Percentiles rank a stretch among this genome's conserved stretches.
These are phyloP conservation scores for Sebastiscus albofasciatus DNA, from an alignment of 2,797 vertebrate genomes.

Conservation along the genomic window DNA sequence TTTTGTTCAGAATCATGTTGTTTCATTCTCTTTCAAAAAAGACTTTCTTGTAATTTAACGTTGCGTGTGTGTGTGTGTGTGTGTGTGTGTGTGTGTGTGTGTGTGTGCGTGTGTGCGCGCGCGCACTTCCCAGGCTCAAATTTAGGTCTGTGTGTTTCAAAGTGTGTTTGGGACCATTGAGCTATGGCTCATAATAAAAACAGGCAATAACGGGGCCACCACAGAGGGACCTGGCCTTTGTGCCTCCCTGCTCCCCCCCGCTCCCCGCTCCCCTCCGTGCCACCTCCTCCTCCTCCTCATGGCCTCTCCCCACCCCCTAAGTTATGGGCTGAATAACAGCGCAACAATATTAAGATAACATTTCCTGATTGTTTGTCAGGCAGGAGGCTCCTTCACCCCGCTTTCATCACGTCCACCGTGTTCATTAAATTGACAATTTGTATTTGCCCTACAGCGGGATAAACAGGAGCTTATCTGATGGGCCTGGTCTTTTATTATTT, in stretches of 20 bases:
- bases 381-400: slow-evolving; percentile 81
- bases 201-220: slow-evolving; percentile 93
- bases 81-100: neutral
- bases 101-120: neutral
- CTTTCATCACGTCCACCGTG: slow-evolving; percentile 84
- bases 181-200: slow-evolving; percentile 93
- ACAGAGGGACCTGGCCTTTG: slow-evolving; percentile 88
- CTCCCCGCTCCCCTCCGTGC: slow-evolving; percentile 43
- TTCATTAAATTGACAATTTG: slow-evolving; percentile 88
- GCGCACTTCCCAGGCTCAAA: slow-evolving; percentile 17
- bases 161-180: slow-evolving; percentile 80
- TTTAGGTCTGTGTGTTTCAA: slow-evolving; percentile 49
- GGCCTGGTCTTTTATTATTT: slow-evolving; percentile 81
- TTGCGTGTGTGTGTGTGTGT: slow-evolving; percentile 9
- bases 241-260: slow-evolving; percentile 43
- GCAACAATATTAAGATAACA: slow-evolving; percentile 92
- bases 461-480: slow-evolving; percentile 84
- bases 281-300: slow-evolving; percentile 50
- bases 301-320: slow-evolving; percentile 82
- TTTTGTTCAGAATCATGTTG: slow-evolving; percentile 30
- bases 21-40: slow-evolving; percentile 18
- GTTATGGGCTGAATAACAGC: slow-evolving; percentile 92
- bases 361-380: slow-evolving; percentile 89
- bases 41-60: slow-evolving; percentile 26
- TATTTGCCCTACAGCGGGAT: slow-evolving; percentile 85